A percentile compares a stretch with the other conserved stretches of the same genome.
These are phyloP conservation scores for Pedetes capensis DNA, from an alignment of 2,113 vertebrate species.

Conservation along the genomic window DNA sequence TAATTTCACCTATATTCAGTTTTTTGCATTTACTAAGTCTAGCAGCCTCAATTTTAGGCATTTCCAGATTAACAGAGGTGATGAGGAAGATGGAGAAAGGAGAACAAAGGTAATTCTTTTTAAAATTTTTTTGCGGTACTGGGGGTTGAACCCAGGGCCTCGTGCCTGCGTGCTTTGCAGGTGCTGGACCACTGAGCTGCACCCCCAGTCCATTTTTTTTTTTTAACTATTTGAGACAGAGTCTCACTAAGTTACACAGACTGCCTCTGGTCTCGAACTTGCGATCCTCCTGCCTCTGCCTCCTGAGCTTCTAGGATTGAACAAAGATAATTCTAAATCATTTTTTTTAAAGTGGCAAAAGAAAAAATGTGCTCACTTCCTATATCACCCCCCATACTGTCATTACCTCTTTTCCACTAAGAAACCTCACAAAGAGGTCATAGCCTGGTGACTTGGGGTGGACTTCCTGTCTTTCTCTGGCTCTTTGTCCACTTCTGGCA, in stretches of 20 bases:
- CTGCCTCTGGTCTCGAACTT: too few relatives aligned
- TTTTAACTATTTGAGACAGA: too few relatives aligned
- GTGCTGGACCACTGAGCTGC: too few relatives aligned
- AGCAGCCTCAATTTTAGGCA: neutral
- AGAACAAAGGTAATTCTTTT: neutral
- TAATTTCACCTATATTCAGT: neutral
- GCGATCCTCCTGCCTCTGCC: too few relatives aligned
- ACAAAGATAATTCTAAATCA: neutral
- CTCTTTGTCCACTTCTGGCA: neutral
- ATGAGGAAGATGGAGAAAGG: neutral
- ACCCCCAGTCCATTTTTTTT: too few relatives aligned
- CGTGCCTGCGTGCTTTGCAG: too few relatives aligned
- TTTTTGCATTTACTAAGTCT: conserved; percentile 28
- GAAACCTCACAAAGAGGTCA: neutral
- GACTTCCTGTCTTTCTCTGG: neutral
- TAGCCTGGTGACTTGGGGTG: neutral
- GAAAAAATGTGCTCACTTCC: too few relatives aligned
- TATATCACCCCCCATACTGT: neutral
- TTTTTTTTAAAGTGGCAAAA: neutral
- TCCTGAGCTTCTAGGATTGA: too few relatives aligned
- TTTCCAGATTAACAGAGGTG: neutral
- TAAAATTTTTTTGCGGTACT: too few relatives aligned
- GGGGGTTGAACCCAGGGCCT: too few relatives aligned
- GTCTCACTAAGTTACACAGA: too few relatives aligned
- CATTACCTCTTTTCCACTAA: neutral